Conservation (phyloP, 1,140 invertebrate genomes). For the Drosophila eugracilis region DNA sequence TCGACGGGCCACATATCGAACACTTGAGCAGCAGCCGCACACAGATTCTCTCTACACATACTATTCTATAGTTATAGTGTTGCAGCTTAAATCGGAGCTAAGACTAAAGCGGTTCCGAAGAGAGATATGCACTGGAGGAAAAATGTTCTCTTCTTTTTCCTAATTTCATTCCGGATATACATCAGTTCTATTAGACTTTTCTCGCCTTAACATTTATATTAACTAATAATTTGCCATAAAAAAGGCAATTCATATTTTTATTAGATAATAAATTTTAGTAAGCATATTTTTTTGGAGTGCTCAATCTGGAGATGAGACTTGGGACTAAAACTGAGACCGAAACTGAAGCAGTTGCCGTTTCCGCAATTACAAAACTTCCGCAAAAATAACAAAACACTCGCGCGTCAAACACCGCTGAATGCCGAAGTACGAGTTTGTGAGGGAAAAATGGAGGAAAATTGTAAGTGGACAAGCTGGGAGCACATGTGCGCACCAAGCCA, state of each 20-base stretch:
- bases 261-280: no score
- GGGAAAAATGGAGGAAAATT: not conserved
- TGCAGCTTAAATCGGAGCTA: slow-evolving; percentile 38
- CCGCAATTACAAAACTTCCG: slow-evolving; percentile 80
- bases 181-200: no score
- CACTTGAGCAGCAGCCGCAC: slow-evolving; percentile 60
- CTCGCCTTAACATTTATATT: no score
- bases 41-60: not conserved
- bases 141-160: no score
- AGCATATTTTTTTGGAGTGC: slow-evolving; percentile 10
- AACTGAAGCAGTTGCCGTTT: slow-evolving; percentile 74
- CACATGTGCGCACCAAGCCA: slow-evolving; percentile 61
- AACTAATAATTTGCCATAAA: no score
- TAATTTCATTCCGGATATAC: no score
- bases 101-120: slow-evolving; percentile 7
- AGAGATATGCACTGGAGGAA: not conserved
- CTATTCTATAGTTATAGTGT: slow-evolving; percentile 11
- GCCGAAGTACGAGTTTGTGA: not conserved
- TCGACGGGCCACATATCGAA: slow-evolving; percentile 63
- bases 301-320: slow-evolving; percentile 22
- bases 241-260: no score
- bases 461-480: slow-evolving; percentile 12
- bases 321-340: slow-evolving; percentile 22
- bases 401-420: slow-evolving; percentile 18
- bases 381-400: slow-evolving; percentile 81